Base-by-base conservation (phyloP, 2,888 invertebrate genomes). In the Drosophila greeni region DNA sequence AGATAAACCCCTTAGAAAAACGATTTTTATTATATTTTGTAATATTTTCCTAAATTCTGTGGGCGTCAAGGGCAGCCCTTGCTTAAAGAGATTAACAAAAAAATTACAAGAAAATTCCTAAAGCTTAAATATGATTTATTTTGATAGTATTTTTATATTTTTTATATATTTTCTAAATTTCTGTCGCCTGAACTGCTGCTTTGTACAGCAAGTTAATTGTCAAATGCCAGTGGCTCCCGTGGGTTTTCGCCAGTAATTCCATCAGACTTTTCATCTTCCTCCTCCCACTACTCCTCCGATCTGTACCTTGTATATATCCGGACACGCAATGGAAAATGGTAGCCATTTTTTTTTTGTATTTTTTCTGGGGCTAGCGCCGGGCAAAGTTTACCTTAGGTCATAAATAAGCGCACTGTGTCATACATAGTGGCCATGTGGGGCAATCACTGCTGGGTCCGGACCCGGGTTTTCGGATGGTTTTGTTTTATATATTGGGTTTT, bases 371-470 rank as follows among this genome's bases (percentile, higher is more conserved):
- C 53, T 51, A 58, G 71, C 58, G 71, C 66, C 70, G 56, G 53
- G 37, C 60, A 67, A 61, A 72, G 62, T 72, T 67, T 72, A 72
- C 68, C 72, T 72, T 59, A 72, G 72, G 72, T 72, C 72, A 64
- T 72, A 72, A 72, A 72, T 68, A 72, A 72, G 59, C 72, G 43
- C 52, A 68, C 45, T 64, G 47, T 72, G 72, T 72, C 72, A 72
- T 72, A 56, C 42, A 60, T 56, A 59, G 64, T 72, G 68, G 42
- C 68, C 72, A 72, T 58, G 69, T 72, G 73, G 72, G 68, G 68
- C 55, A 72, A 62, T 54, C 48, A 52, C 34, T 58, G 53, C 26
- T 20, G 40, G 40, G 48, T 65, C 20, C 20, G n/a, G n/a, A n/a
- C n/a, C 58, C 66, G 58, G 64, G 57, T 48, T 39, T 39, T 37